phyloP scores from a whole-genome alignment of 2,113 vertebrate species.

The Pycnonotus jocosus region DNA sequence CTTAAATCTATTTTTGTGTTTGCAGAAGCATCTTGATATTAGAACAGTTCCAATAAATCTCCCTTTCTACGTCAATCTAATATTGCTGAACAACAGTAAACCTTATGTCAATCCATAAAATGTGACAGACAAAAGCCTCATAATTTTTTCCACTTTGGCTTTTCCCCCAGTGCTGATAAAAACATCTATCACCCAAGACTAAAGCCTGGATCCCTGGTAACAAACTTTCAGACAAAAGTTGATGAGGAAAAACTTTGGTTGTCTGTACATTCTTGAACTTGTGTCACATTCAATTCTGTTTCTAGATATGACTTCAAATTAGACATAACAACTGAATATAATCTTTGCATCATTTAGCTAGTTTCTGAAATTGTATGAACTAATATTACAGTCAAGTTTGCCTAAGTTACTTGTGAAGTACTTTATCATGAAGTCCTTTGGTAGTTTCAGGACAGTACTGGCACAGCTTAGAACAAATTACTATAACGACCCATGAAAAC shows the following conservation, averaged over 20 bases:
- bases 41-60: constrained; percentile 8
- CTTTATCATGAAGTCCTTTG: not conserved
- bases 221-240: not conserved
- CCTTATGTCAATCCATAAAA: not conserved
- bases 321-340: not conserved
- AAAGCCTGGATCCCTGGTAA: not conserved
- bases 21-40: constrained; percentile 8
- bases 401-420: not conserved
- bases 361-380: not conserved
- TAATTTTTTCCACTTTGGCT: not conserved
- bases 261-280: not conserved
- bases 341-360: not conserved
- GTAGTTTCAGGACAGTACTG: not conserved
- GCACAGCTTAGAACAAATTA: not conserved
- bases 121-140: not conserved
- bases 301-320: not conserved
- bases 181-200: not conserved
- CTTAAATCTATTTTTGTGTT: constrained; percentile 39
- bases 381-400: not conserved
- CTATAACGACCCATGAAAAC: not conserved
- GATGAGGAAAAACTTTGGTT: not conserved
- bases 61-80: not conserved
- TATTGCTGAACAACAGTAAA: constrained; percentile 17
- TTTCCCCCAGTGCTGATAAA: not conserved
- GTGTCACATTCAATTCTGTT: not conserved